Percentiles rank a stretch among this genome's conserved stretches.
Conservation (phyloP, 2,113 vertebrate genomes). For the Psophia crepitans region DNA sequence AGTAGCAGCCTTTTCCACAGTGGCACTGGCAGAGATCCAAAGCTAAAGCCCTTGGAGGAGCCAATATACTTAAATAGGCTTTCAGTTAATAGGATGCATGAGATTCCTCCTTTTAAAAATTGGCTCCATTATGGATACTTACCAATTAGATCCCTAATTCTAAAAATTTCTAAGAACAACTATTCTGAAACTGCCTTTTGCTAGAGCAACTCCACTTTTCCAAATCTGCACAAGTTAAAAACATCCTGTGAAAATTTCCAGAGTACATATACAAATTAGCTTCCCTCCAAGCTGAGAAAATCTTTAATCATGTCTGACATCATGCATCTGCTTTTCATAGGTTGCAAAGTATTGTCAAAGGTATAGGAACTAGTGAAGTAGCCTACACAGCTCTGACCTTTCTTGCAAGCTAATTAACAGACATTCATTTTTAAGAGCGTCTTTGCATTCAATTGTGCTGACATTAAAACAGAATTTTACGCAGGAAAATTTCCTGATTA, state of each 20-base stretch:
- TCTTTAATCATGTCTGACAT: background rate
- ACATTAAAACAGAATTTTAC: background rate
- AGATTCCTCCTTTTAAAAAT: background rate
- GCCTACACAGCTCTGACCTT: background rate
- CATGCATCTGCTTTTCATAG: background rate
- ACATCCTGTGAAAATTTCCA: background rate
- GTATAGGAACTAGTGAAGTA: background rate
- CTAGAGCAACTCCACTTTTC: background rate
- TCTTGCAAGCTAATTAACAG: background rate
- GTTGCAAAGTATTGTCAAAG: background rate
- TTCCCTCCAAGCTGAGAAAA: background rate
- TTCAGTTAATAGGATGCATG: background rate
- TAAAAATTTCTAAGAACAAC: background rate
- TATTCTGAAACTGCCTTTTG: background rate
- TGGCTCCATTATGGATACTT: background rate
- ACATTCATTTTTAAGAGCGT: background rate
- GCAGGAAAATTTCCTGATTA: constrained; percentile 3
- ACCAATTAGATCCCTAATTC: background rate
- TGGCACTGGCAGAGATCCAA: constrained; percentile 1
- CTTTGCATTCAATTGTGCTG: background rate
- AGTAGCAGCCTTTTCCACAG: constrained; percentile 8
- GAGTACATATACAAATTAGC: background rate
- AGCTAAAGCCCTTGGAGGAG: constrained; percentile 6
- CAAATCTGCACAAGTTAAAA: background rate
- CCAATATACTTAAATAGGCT: background rate